A percentile compares a stretch with the other conserved stretches of the same genome.
These are phyloP conservation scores for Calonectris borealis DNA, from an alignment of 2,113 vertebrate species.

Conservation along the genomic window DNA sequence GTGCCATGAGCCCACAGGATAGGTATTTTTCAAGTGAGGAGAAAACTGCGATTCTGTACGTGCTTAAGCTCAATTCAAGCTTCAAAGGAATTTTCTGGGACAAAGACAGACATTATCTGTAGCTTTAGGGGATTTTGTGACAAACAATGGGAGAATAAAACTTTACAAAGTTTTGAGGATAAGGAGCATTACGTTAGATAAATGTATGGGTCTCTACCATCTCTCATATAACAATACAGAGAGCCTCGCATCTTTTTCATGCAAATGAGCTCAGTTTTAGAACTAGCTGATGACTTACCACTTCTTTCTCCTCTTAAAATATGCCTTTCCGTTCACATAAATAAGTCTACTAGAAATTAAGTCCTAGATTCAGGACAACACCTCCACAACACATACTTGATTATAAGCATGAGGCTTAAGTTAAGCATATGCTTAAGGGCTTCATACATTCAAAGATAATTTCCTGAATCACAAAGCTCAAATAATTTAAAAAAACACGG, in stretches of 20 bases:
- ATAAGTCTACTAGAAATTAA: neutral
- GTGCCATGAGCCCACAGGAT: neutral
- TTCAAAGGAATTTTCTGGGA: constrained; percentile 51
- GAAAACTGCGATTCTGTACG: neutral
- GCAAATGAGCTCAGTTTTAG: constrained; percentile 33
- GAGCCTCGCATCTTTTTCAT: neutral
- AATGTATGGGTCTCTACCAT: neutral
- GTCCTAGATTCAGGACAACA: neutral
- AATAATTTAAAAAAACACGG: neutral
- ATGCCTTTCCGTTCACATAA: neutral
- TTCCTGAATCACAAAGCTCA: neutral
- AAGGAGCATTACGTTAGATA: neutral
- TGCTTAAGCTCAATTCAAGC: constrained; percentile 12
- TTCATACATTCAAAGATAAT: neutral
- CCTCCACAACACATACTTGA: neutral
- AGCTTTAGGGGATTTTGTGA: constrained; percentile 29
- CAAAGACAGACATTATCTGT: neutral
- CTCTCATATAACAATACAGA: neutral
- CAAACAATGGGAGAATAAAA: constrained; percentile 40
- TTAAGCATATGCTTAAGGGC: neutral
- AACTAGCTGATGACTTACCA: neutral
- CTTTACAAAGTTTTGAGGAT: neutral
- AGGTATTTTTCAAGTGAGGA: neutral
- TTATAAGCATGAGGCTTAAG: neutral
- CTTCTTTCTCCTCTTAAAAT: constrained; percentile 16